A percentile compares a stretch with the other conserved stretches of the same genome.
phyloP scores from a whole-genome alignment of 2,113 vertebrate genomes.

The Alces alces region DNA sequence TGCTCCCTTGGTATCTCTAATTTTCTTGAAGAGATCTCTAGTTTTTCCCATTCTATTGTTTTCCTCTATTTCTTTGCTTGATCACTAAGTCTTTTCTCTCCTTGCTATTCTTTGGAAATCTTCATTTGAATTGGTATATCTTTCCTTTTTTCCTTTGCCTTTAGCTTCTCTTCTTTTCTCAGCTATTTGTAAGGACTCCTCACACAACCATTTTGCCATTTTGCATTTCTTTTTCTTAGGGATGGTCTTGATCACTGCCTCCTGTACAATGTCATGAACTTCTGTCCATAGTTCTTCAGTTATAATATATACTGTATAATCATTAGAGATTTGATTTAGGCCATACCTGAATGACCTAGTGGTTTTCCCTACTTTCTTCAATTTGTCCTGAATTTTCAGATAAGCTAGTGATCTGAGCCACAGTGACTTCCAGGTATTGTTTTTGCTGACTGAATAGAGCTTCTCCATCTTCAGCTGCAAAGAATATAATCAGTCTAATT shows the following conservation, averaged over 20 bases:
- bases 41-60: background rate
- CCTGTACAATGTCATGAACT: background rate
- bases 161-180: background rate
- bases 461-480: background rate
- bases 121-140: background rate
- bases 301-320: background rate
- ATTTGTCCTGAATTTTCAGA: background rate
- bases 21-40: background rate
- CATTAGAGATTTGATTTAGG: background rate
- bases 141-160: background rate
- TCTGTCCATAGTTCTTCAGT: background rate
- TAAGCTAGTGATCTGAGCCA: background rate
- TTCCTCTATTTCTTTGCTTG: background rate
- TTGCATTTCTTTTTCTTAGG: background rate
- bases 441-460: background rate
- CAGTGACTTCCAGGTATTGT: background rate
- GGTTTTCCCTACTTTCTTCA: background rate
- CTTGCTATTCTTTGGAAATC: background rate
- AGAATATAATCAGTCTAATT: background rate
- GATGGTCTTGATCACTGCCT: background rate
- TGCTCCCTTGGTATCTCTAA: background rate
- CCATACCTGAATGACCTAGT: background rate
- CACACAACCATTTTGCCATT: background rate
- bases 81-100: background rate
- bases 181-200: background rate